Base-by-base conservation (phyloP, 2,113 vertebrate species). In the Eubucco bourcierii region DNA sequence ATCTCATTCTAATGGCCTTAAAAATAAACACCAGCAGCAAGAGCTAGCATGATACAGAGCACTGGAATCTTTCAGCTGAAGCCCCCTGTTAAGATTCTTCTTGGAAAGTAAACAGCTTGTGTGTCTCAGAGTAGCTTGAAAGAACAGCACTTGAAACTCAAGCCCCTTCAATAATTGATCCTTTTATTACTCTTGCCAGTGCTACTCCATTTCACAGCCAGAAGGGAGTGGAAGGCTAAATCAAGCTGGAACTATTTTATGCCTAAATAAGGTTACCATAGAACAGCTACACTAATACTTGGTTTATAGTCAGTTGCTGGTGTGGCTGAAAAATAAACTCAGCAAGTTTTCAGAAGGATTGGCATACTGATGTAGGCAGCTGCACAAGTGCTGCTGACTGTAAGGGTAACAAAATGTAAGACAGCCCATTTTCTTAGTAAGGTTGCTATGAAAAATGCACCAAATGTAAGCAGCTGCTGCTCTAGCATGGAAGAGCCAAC, bases 141-240 rank as follows among this genome's bases (percentile, higher is more conserved):
- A 92, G 64, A 92, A 92, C 71, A 20, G 81, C 50, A 34, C 39
- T 90, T 86, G 90, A 91, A 91, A 96, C 93, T 75, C 65, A 90
- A 95, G 88, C 73, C 73, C 64, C 70, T 80, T 87, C 61, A 94
- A 74, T 90, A 84, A 90, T 88, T 85, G 83, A 78, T 94, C 74
- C 79, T 78, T 93, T 86, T 74, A 80, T 79, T 88, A 23, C 90
- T 80, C 72, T 75, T 90, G 92, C 88, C 90, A 75, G 53, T 0
- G 11, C 89, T 88, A 20, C 63, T 77, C 64, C 23, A 1, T 85
- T 67, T 94, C 80, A 65, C 61, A 91, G 84, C 61, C 93, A 93
- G 70, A 74, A 94, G 92, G 95, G 90, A 88, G 93, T 60, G 93
- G 95, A 91, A 94, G 53, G 92, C 92, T 95, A 95, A 95, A 95